These are phyloP conservation scores for Trichonephila clavipes DNA, from an alignment of 1,140 invertebrate species.

Conservation along the genomic window DNA sequence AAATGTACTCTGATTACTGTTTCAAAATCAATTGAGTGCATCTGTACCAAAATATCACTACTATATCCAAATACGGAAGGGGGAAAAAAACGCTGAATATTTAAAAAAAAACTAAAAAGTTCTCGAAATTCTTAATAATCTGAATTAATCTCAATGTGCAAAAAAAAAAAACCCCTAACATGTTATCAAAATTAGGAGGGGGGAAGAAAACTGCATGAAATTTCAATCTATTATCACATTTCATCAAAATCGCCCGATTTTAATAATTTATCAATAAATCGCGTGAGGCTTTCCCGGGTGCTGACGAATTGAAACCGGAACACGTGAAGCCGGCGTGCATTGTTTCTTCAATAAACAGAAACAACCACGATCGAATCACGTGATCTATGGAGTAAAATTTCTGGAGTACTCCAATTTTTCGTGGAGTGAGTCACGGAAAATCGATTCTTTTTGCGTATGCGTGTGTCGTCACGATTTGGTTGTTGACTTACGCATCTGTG, in stretches of 20 bases:
- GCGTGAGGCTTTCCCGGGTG: background rate
- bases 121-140: no score
- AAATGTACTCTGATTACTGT: no score
- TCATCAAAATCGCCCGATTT: background rate
- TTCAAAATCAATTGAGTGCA: no score
- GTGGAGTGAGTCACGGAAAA: background rate
- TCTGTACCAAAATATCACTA: no score
- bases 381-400: background rate
- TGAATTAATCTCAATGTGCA: background rate
- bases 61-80: no score
- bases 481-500: background rate
- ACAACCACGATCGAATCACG: background rate
- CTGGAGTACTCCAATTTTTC: background rate
- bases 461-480: slow-evolving; percentile 24
- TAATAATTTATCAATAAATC: no score
- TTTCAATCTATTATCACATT: background rate
- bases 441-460: background rate
- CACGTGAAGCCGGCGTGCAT: slow-evolving; percentile 22
- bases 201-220: background rate
- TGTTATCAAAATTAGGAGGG: background rate
- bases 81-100: no score
- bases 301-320: background rate
- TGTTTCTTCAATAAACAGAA: slow-evolving; percentile 4
- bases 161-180: background rate
- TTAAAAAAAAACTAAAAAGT: no score